phyloP scores from a whole-genome alignment of 2,888 invertebrate species.

The Lasioglossum calceatum region DNA sequence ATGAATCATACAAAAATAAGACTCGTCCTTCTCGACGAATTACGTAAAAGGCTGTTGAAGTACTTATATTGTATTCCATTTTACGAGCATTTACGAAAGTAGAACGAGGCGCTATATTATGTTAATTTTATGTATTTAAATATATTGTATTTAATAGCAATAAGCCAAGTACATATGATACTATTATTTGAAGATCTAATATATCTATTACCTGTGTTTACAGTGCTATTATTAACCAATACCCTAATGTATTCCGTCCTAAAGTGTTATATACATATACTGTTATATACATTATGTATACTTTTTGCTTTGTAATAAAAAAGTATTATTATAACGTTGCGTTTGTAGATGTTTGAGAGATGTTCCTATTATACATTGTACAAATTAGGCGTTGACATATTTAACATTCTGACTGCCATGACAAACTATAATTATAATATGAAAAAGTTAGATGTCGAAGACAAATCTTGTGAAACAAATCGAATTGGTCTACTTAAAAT shows the following conservation, averaged over 20 bases:
- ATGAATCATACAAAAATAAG: slow-evolving; percentile 19
- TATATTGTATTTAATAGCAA: slow-evolving; percentile 68
- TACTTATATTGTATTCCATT: slow-evolving; percentile 58
- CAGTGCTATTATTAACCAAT: slow-evolving; percentile 57
- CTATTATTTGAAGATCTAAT: slow-evolving; percentile 66
- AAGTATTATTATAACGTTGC: slow-evolving; percentile 51
- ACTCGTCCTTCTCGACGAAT: slow-evolving; percentile 29
- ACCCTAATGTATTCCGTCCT: slow-evolving; percentile 76
- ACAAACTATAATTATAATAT: background rate
- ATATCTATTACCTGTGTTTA: slow-evolving; percentile 64
- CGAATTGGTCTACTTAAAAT: background rate
- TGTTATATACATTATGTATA: slow-evolving; percentile 66
- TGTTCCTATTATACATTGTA: slow-evolving; percentile 24
- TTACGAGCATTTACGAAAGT: slow-evolving; percentile 52
- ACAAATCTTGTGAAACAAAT: background rate
- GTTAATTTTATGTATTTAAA: slow-evolving; percentile 57
- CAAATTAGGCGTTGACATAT: slow-evolving; percentile 22
- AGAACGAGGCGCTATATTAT: slow-evolving; percentile 48
- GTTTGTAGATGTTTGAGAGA: slow-evolving; percentile 20
- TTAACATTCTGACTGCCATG: background rate
- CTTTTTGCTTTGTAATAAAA: slow-evolving; percentile 72
- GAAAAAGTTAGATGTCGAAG: background rate
- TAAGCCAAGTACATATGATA: slow-evolving; percentile 59
- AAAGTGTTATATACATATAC: slow-evolving; percentile 63
- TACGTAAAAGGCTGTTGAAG: slow-evolving; percentile 55